Percentiles rank a stretch among this genome's conserved stretches.
These are phyloP conservation scores for Zaprionus tsacasi DNA, from an alignment of 1,140 invertebrate species.

Conservation along the genomic window DNA sequence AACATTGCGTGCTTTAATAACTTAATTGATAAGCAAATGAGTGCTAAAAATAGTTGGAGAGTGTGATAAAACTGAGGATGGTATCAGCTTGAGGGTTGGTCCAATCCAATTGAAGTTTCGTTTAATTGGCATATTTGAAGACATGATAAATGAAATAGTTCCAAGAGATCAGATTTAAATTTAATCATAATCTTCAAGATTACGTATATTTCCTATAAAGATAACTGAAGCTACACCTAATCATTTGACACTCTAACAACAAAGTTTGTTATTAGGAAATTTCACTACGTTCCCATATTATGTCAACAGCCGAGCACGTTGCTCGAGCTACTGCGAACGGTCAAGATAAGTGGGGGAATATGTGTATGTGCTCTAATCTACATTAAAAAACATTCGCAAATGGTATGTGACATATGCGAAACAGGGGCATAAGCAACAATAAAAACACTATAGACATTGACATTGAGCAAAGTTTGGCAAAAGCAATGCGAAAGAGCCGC, in stretches of 20 bases:
- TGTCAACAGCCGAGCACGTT: constrained; percentile 33
- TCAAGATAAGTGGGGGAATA: constrained; percentile 22
- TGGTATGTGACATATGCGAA: neutral
- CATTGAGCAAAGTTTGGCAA: constrained; percentile 68
- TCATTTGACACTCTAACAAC: constrained; percentile 1
- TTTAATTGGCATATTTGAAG: neutral
- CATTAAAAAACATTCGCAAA: constrained; percentile 24
- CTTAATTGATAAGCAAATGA: constrained; percentile 34
- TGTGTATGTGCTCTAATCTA: constrained; percentile 31
- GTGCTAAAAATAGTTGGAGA: constrained; percentile 9
- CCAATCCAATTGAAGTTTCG: neutral
- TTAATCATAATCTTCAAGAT: neutral
- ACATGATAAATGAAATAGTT: neutral
- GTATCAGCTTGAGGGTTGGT: too few species aligned
- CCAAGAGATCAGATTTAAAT: neutral
- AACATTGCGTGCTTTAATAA: constrained; percentile 30
- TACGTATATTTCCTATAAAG: neutral
- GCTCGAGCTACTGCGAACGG: too few species aligned
- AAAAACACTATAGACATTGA: constrained; percentile 61
- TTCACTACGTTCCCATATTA: constrained; percentile 32
- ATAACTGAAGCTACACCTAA: neutral
- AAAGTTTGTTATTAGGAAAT: constrained; percentile 8
- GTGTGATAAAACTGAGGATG: constrained; percentile 1
- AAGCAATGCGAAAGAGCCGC: constrained; percentile 55
- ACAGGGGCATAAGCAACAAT: constrained; percentile 5